phyloP scores from a whole-genome alignment of 2,113 vertebrate species.

The Cygnus atratus region DNA sequence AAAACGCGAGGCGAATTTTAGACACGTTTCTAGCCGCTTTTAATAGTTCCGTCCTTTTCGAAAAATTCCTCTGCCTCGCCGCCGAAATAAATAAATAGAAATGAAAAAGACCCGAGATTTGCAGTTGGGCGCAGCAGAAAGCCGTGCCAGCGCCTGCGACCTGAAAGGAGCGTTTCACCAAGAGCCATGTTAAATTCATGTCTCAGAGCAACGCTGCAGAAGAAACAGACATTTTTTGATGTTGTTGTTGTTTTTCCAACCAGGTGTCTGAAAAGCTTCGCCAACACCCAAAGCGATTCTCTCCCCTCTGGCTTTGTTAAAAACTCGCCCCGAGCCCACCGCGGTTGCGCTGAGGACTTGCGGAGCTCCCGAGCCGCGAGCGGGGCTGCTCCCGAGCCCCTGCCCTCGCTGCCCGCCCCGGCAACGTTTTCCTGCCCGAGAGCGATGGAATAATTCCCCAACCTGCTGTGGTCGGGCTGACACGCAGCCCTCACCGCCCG shows the following conservation, averaged over 20 bases:
- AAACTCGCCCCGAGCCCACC: not conserved
- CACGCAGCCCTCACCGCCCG: not conserved
- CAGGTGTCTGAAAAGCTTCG: conserved; percentile 49
- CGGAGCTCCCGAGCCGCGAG: not conserved
- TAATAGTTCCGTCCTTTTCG: not conserved
- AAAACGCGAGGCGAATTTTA: not conserved
- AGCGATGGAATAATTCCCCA: conserved; percentile 17
- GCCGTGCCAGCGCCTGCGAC: not conserved
- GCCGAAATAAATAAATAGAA: not conserved
- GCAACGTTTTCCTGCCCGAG: not conserved
- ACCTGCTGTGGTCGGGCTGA: conserved; percentile 2
- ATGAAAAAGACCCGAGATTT: conserved; percentile 1
- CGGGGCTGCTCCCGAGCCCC: not conserved
- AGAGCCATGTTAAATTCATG: conserved; percentile 43
- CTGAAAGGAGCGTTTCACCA: conserved; percentile 43
- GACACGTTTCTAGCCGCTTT: not conserved
- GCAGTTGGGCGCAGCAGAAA: not conserved
- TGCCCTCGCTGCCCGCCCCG: not conserved
- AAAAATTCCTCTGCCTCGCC: not conserved
- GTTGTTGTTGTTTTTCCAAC: not conserved
- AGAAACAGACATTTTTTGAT: not conserved
- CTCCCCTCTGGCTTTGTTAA: not conserved
- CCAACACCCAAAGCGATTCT: conserved; percentile 8
- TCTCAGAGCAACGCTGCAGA: conserved; percentile 39
- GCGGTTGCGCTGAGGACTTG: not conserved